Evolutionary conservation across 2,797 vertebrate species (phyloP), one percentile per base, ranked within the genome.

Genomic region (Coilia nasus): DNA sequence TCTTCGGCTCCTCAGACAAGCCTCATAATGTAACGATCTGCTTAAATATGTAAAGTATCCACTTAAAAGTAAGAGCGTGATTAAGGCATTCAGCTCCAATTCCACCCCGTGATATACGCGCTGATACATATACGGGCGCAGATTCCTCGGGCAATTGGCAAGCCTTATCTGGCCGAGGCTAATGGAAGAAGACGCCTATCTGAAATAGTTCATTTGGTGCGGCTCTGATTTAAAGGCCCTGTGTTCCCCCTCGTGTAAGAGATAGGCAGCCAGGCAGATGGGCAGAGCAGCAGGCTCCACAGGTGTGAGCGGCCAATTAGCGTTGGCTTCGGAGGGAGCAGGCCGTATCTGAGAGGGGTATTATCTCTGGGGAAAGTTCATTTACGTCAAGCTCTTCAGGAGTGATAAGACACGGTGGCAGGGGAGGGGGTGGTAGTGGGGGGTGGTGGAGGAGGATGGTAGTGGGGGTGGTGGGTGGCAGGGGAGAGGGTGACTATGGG

Each of bases 31-130:
- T 94, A 94, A 94, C 92, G 82, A 91, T 86, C 92, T 91, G 92
- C 90, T 94, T 94, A 95, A 95, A 95, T 95, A 95, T 95, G 94
- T 94, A 95, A 95, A 95, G 91, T 93, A 93, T 93, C 92, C 87
- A 89, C 92, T 93, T 94, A 92, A 94, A 93, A 92, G 89, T 90
- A 78, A 62, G 85, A 83, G 86, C 87, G 89, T 90, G 93, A 95
- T 94, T 93, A 93, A 91, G 90, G 90, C 87, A 92, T 93, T 78
- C 71, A 78, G 41, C 31, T 78, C 28, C 31, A 44, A 78, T 78
- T 78, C 71, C 82, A 87, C 90, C 94, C 89, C 90, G 91, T 90
- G 92, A 89, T 92, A 87, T 92, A 91, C 87, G 89, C 87, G 92
- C 89, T 91, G 83, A 85, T 21, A 41, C 28, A 17, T 35, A 71